Conservation (phyloP, 2,797 vertebrate genomes). For the Enteromius radiatus region DNA sequence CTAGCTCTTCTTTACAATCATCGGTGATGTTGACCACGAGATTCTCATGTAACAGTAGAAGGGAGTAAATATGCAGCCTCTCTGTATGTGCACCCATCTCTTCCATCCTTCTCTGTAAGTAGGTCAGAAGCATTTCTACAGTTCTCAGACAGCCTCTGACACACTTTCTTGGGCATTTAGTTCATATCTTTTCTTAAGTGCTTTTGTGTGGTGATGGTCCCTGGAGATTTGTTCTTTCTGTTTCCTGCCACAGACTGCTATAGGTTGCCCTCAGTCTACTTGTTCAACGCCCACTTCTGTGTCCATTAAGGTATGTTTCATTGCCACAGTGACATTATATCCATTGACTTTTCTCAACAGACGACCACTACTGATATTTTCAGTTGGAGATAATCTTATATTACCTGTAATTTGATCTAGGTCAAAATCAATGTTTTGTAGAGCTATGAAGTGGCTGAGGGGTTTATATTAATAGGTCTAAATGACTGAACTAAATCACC, state of each 20-base stretch:
- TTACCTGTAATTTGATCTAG: background rate
- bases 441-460: background rate
- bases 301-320: conserved; percentile 36
- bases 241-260: conserved; percentile 28
- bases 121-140: conserved; percentile 40
- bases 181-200: conserved; percentile 49
- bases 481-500: background rate
- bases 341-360: background rate
- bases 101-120: conserved; percentile 35
- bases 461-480: background rate
- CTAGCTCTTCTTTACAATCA: background rate
- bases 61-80: conserved; percentile 12
- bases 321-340: conserved; percentile 4
- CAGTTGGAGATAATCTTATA: background rate
- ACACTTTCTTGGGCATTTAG: conserved; percentile 48
- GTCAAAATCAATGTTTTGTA: background rate
- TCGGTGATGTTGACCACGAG: background rate
- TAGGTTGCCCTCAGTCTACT: conserved; percentile 30
- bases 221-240: conserved; percentile 20
- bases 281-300: background rate
- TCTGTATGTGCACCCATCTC: conserved; percentile 15
- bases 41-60: conserved; percentile 2
- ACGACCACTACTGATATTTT: background rate
- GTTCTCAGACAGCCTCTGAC: conserved; percentile 41
- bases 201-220: conserved; percentile 44